Evolutionary conservation across 2,797 vertebrate genomes (phyloP).

Genomic region (Danio albolineatus): DNA sequence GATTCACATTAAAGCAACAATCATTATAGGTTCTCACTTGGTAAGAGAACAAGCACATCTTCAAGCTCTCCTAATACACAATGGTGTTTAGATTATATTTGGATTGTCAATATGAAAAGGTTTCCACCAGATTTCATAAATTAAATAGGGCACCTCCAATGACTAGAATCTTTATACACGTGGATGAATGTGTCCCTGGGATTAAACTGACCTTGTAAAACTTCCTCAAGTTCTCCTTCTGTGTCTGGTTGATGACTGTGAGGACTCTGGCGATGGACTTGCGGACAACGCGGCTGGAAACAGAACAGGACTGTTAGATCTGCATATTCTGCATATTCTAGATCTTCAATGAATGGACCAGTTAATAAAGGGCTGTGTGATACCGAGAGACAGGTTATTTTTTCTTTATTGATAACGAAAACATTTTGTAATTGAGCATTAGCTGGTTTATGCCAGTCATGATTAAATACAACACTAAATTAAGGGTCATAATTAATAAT

Average conservation of each 20-base stretch:
- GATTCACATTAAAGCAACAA: background rate
- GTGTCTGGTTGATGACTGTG: constrained; percentile 99
- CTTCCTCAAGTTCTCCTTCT: constrained; percentile 98
- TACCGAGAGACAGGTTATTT: too few relatives aligned
- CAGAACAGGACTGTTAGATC: background rate
- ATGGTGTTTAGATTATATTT: background rate
- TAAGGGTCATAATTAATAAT: too few relatives aligned
- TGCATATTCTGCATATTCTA: too few relatives aligned
- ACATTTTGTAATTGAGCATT: too few relatives aligned
- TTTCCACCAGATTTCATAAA: background rate
- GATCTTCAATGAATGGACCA: too few relatives aligned
- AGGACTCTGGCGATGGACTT: constrained; percentile 97
- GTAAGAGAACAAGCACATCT: background rate
- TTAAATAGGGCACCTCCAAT: too few relatives aligned
- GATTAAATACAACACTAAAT: too few relatives aligned
- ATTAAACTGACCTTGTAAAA: constrained; percentile 90
- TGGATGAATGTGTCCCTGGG: too few relatives aligned
- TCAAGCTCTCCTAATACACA: background rate
- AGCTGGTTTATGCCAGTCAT: too few relatives aligned
- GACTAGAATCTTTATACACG: too few relatives aligned
- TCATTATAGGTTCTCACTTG: background rate
- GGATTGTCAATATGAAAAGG: background rate
- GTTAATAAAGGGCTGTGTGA: too few relatives aligned
- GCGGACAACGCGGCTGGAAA: constrained; percentile 91
- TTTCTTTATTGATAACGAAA: too few relatives aligned